Base-by-base conservation (phyloP, 1,140 invertebrate species). In the Coenobita brevimanus region DNA sequence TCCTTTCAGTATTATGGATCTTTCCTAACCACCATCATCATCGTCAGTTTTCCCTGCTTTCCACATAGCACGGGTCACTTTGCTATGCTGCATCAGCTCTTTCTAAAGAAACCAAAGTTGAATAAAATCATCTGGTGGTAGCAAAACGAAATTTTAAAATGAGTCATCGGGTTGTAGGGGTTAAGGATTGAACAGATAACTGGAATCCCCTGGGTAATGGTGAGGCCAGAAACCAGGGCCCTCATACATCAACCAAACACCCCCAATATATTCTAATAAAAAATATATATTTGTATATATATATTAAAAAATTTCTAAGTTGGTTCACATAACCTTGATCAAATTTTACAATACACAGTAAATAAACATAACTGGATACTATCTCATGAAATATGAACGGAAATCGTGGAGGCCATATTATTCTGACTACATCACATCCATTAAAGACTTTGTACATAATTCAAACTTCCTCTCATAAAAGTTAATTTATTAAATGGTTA, bases 211-310 rank as follows among this genome's bases (percentile, higher is more conserved):
- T 82, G 78, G 80, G 79, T 69, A 88, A 46, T 46, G 78, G 76
- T 76, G 64, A 80, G 76, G 84, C 84, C 84, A 87, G 84, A 80
- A 79, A 87, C 84, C 84, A 87, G 84, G 81, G 76, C 84, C 84
- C 84, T 87, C 84, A 71, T 71, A 80, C 64, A 80, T 62, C 46
- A 87, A 87, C 75, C 84, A 80, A 80, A 87, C 76, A 80, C 84
- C 84, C 84, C 84, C 69, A 79, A 71, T 80, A 69, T 80, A 33
- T 57, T 71, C 54, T 62, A 69, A 79, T 79, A 80, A 87, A 80
- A 79, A 87, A 80, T 87, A 41, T 79, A 80, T 43, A 84, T 60
- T 75, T 71, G 41, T 76, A 80, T 78, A 78, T 78, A 84, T 30
- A 83, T 80, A 57, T 64, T 46, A 84, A 54, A 87, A 87, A 69